Evolutionary conservation across 2,888 invertebrate genomes (phyloP), one percentile per base, ranked within the genome.

Genomic region (Sinelater perroti): DNA sequence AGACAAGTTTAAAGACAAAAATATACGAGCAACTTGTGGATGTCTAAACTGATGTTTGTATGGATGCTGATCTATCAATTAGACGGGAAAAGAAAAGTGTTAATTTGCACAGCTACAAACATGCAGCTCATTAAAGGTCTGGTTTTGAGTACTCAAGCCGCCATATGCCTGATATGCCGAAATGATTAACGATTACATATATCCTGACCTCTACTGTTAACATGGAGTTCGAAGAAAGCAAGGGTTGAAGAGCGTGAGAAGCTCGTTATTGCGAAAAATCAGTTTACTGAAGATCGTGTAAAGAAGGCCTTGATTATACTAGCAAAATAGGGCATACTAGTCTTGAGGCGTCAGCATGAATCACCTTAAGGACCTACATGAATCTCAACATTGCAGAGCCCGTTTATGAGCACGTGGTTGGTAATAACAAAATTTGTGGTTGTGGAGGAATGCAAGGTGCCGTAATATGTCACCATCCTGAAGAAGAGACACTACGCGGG

Each of bases 121-220:
- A 92, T 93, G 0, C 81, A 83, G 56, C 81, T 97, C 45, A 83
- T 98, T 50, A 89, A 55, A 83, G 88, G 89, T 71, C 87, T 93
- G 63, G 99, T 99, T 0, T 79, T 99, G 80, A 99, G 99, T 80
- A 99, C 77, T 99, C 99, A 18, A 87, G 93, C 0, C 88, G 99
- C 36, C 99, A 99, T 81, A n/a, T n/a, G n/a, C 99, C 99, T 0
- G 97, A 98, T 75, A 99, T 99, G 99, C 97, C 96, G 3, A 97
- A 97, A 78, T 87, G 89, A 50, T 82, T 95, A 1, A 90, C 89
- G 69, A 94, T 99, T 74, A 95, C 94, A 8, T 97, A 91, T 78
- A 96, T 99, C 70, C 83, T 99, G 16, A 98, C 96, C 0, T 97
- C 97, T 78, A 99, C 99, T 75, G 95, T 99, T 14, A 97, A 97